Base-by-base conservation (phyloP, 2,113 vertebrate species). In the Shinisaurus crocodilurus region DNA sequence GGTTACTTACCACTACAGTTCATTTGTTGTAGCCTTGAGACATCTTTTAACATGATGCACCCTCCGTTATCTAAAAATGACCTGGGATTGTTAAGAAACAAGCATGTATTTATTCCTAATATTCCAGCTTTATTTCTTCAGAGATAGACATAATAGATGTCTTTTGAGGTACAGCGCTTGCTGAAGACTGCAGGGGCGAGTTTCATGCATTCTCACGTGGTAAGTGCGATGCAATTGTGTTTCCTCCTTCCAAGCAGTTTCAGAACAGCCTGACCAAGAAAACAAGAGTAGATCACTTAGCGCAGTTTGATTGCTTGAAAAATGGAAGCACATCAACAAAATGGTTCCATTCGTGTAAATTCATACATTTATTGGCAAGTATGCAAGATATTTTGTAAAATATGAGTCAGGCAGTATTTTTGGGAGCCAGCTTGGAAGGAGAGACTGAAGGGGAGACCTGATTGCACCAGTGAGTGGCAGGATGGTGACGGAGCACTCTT, bases 211-310 rank as follows among this genome's bases (percentile, higher is more conserved):
- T 94, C 92, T 92, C 70, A 25, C 1, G 74, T 84, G 8, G n/a
- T 60, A 29, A 37, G 34, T 43, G 7, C 6, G 2, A 18, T 82
- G 81, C 90, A 27, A 1, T 81, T 54, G 32, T 32, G 0, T 87
- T 94, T 88, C 91, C 86, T 29, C 91, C 92, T 93, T 91, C 83
- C 82, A 89, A 93, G 92, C 29, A 18, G 65, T 50, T 89, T 91
- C 85, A 85, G 92, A 77, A 89, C 89, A 90, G 85, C 93, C 57
- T 65, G 86, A 0, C 70, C 45, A 13, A 69, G n/a, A 32, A 5
- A 63, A 29, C 1, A 0, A n/a, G 29, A 79, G 76, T 10, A 79
- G 20, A 48, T 79, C 23, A 48, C 40, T 45, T 45, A 45, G 76
- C 25, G 76, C 7, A 45, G 25, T 48, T 79, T 79, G 76, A 79